phyloP scores from a whole-genome alignment of 2,113 vertebrate genomes.

The Tragelaphus buxtoni region DNA sequence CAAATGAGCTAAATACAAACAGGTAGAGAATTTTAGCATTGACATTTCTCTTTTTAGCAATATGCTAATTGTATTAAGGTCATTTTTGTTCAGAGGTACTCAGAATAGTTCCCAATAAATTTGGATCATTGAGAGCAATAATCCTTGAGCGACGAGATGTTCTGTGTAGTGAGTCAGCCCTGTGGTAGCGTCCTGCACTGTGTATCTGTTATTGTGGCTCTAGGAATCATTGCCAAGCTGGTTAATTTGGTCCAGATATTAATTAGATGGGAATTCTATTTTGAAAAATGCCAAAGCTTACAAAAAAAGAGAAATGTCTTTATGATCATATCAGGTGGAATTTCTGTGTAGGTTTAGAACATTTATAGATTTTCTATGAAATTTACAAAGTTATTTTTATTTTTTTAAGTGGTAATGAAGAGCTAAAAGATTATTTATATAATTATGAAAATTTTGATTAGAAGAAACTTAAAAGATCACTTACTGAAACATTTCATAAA shows the following conservation, averaged over 20 bases:
- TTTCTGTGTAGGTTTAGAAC: background rate
- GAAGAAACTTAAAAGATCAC: background rate
- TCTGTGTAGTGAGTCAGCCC: constrained; percentile 8
- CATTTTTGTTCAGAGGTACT: background rate
- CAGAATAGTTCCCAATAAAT: constrained; percentile 34
- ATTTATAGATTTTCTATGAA: background rate
- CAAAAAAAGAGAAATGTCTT: background rate
- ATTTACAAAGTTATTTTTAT: constrained; percentile 29
- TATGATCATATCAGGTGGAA: background rate
- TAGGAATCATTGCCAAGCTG: background rate
- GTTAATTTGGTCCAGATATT: background rate
- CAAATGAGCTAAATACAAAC: background rate
- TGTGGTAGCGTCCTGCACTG: background rate
- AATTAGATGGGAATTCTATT: background rate
- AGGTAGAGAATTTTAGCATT: constrained; percentile 23
- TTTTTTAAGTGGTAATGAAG: background rate
- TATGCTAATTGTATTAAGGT: constrained; percentile 18
- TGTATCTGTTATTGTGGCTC: background rate
- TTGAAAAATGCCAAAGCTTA: background rate
- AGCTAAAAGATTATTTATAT: background rate
- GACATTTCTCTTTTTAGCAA: constrained; percentile 31
- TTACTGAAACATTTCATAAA: background rate
- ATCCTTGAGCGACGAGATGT: background rate
- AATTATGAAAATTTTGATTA: background rate
- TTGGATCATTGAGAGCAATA: constrained; percentile 22